Evolutionary conservation across 1,140 invertebrate species (phyloP).

Genomic region (Microplitis mediator): DNA sequence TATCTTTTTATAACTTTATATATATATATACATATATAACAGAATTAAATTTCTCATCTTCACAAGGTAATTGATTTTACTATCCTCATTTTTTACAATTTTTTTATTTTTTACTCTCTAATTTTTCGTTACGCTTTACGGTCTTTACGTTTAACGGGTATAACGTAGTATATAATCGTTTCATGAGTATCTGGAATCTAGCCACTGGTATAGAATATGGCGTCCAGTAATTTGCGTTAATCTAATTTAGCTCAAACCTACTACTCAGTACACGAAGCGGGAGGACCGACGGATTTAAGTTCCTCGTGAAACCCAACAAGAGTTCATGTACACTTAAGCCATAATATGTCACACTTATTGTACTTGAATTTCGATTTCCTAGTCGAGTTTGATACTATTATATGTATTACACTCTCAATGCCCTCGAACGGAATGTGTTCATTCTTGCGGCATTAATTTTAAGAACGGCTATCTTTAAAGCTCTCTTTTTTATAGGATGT

Average conservation of each 20-base stretch:
- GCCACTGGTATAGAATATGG: slow-evolving; percentile 49
- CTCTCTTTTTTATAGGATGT: not conserved
- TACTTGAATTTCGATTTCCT: not conserved
- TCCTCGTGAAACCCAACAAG: slow-evolving; percentile 30
- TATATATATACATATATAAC: no score
- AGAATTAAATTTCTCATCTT: no score
- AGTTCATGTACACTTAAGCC: slow-evolving; percentile 30
- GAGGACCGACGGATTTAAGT: slow-evolving; percentile 39
- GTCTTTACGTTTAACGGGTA: no score
- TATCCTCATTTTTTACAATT: no score
- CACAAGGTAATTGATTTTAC: no score
- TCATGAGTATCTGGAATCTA: slow-evolving; percentile 42
- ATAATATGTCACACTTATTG: slow-evolving; percentile 32
- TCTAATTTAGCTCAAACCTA: slow-evolving; percentile 49
- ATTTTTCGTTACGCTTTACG: no score
- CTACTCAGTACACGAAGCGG: slow-evolving; percentile 24
- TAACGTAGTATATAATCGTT: not conserved
- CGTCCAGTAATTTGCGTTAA: slow-evolving; percentile 56
- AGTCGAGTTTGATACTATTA: not conserved
- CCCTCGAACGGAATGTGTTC: slow-evolving; percentile 2
- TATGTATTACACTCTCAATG: no score
- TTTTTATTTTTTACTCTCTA: no score
- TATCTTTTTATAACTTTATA: no score
- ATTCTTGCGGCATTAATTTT: not conserved
- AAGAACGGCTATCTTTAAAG: not conserved